Evolutionary conservation across 2,888 invertebrate species (phyloP), one percentile per base, ranked within the genome.

Genomic region (Lasioglossum lativentre): DNA sequence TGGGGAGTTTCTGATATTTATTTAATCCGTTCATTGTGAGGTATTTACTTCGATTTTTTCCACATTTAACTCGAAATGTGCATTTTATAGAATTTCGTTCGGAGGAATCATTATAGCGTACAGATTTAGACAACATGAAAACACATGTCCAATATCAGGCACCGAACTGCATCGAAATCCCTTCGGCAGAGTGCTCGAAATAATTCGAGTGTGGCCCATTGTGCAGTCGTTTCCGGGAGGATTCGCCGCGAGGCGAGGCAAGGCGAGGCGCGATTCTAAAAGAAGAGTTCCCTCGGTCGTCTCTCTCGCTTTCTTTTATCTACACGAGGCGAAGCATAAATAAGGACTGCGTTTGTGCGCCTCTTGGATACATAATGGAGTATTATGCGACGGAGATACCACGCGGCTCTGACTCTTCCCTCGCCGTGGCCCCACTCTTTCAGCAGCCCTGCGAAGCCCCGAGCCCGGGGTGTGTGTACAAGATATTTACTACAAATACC

Each of bases 401-500:
- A 86, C 89, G 87, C 86, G 79, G 82, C 85, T 87, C 88, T 87
- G 74, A 79, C 82, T 85, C 86, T 75, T 78, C 82, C 75, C 86
- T 74, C 76, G 30, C 42, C 52, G 4, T 1, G 74, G 78, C 77
- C 52, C 34, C 72, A 75, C 81, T 78, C 86, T 80, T 77, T 75
- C 59, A 75, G 82, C 87, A 70, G 86, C 81, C 85, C 71, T 74
- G 40, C 75, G 72, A 73, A 38, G 79, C 78, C 85, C 85, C 66
- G 56, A 79, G 30, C 73, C 73, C 77, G 80, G 82, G 75, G 87
- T 93, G 93, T 94, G 92, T 94, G 91, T 91, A 93, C 93, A 93
- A 94, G 94, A 94, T 93, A 94, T 94, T 94, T 92, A 93, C 93
- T 90, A 92, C 92, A 93, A 94, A 94, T 93, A 94, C 90, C 90